Percentiles rank a stretch among this genome's conserved stretches.
Conservation (phyloP, 1,140 invertebrate species). For the Procambarus clarkii region DNA sequence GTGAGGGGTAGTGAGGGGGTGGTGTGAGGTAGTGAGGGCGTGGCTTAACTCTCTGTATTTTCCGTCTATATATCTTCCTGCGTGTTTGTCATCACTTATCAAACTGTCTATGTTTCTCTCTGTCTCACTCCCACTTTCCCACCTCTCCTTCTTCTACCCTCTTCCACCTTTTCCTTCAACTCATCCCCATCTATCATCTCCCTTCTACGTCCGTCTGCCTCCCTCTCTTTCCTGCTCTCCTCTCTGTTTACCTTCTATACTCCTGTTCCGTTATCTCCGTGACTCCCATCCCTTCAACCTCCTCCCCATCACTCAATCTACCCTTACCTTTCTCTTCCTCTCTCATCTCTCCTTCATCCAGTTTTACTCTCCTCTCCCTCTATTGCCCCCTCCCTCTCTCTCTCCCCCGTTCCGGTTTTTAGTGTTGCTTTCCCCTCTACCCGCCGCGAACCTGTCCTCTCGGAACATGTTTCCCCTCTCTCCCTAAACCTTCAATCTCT, state of each 20-base stretch:
- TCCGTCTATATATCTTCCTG: too few species aligned
- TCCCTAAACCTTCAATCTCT: background rate
- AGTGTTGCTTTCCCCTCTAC: background rate
- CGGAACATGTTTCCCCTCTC: background rate
- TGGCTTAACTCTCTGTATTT: too few species aligned
- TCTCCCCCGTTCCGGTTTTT: too few species aligned
- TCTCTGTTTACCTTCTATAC: background rate
- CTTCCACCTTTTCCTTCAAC: background rate
- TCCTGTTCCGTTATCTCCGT: background rate
- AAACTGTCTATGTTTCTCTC: too few species aligned
- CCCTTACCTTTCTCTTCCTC: background rate
- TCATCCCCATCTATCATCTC: background rate
- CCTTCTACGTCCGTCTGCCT: background rate
- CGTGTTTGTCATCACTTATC: too few species aligned
- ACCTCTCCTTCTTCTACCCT: too few species aligned
- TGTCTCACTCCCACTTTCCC: too few species aligned
- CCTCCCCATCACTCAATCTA: background rate
- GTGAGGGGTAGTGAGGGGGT: too few species aligned
- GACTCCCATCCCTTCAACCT: background rate
- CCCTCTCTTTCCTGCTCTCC: background rate
- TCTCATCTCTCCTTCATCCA: background rate
- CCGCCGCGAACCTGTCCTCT: background rate
- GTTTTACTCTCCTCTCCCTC: background rate
- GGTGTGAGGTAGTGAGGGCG: too few species aligned
- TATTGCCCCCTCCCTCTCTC: background rate